phyloP scores from a whole-genome alignment of 2,888 invertebrate genomes.

The Epistrophe eligans region DNA sequence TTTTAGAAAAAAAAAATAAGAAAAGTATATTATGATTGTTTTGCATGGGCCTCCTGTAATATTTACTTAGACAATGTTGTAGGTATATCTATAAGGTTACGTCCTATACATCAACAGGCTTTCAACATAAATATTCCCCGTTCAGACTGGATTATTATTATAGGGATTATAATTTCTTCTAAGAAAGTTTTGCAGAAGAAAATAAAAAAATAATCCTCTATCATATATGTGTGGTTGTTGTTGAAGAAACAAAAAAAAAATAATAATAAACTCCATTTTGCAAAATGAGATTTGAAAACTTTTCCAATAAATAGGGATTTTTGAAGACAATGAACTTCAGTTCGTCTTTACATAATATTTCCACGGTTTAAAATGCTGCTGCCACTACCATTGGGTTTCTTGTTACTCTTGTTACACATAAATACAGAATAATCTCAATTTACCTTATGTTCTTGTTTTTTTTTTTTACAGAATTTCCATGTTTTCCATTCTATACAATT shows the following conservation, averaged over 20 bases:
- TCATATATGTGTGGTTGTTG: not conserved
- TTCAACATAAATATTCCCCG: not conserved
- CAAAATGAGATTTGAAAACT: constrained; percentile 9
- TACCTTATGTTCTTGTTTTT: not conserved
- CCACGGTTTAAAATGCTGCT: not conserved
- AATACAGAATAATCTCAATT: not conserved
- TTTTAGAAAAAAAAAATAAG: not conserved
- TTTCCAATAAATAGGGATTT: constrained; percentile 2
- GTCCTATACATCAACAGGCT: not conserved
- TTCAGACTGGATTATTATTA: constrained; percentile 10
- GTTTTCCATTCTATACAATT: constrained; percentile 52
- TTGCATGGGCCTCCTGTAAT: not conserved
- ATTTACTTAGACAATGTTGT: not conserved
- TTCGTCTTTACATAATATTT: constrained; percentile 7
- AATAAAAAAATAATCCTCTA: constrained; percentile 13
- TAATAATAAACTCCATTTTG: not conserved
- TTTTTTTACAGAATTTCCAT: constrained; percentile 23
- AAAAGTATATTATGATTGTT: not conserved
- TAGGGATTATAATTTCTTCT: constrained; percentile 3
- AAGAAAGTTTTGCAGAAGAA: not conserved
- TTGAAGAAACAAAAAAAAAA: not conserved
- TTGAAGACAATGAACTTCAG: constrained; percentile 16
- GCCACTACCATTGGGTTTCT: not conserved
- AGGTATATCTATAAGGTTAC: not conserved
- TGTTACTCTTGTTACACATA: not conserved